phyloP scores from a whole-genome alignment of 2,888 invertebrate species.

The Cecidostiba fungosa region DNA sequence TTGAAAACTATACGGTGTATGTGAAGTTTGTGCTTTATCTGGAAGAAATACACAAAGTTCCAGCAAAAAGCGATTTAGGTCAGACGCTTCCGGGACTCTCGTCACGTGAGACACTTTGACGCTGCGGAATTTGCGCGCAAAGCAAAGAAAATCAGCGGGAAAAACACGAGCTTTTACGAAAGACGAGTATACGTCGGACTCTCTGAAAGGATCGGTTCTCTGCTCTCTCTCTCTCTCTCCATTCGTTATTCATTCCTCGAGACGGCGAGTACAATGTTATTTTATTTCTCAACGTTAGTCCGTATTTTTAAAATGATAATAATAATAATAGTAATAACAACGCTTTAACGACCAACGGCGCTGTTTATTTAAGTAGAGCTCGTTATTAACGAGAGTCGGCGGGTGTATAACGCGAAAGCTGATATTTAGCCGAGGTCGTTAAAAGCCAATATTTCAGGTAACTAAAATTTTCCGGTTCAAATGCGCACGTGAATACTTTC shows the following conservation, averaged over 20 bases:
- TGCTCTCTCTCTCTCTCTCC: too few species aligned
- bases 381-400: neutral
- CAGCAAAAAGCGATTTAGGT: conserved; percentile 13
- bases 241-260: too few species aligned
- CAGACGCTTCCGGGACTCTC: neutral
- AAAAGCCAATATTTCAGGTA: conserved; percentile 15
- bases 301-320: too few species aligned
- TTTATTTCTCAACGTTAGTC: too few species aligned
- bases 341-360: too few species aligned
- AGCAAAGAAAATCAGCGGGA: neutral
- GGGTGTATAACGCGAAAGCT: neutral
- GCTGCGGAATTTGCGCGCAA: neutral
- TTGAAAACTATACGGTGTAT: neutral
- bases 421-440: conserved; percentile 14
- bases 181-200: neutral
- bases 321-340: too few species aligned
- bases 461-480: conserved; percentile 14
- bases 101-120: neutral
- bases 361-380: neutral
- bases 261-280: too few species aligned
- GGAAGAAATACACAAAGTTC: neutral
- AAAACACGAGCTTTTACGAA: neutral
- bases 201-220: neutral
- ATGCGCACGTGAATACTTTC: conserved; percentile 1
- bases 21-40: neutral